Evolutionary conservation across 2,113 vertebrate species (phyloP).

Genomic region (Cochlearius cochlearius): DNA sequence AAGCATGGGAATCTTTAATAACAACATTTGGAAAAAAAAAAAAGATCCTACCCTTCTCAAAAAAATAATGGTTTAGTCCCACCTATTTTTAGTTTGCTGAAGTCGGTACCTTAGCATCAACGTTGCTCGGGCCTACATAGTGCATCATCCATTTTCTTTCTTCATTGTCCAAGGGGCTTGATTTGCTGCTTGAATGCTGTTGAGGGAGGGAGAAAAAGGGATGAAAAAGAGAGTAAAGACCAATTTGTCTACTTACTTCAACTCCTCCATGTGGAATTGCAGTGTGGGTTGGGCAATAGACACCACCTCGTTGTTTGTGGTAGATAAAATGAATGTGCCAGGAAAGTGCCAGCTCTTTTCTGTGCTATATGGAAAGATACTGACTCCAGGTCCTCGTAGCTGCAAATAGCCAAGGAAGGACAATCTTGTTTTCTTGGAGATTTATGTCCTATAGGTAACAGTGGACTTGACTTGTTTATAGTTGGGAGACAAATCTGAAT

Average conservation of each 20-base stretch:
- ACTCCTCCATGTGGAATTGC: background rate
- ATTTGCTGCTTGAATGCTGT: background rate
- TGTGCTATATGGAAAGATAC: background rate
- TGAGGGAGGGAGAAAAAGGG: background rate
- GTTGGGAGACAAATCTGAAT: background rate
- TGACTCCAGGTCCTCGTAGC: background rate
- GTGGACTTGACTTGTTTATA: background rate
- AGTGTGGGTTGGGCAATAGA: rapidly evolving
- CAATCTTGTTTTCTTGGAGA: background rate
- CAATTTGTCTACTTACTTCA: background rate
- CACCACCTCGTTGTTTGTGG: background rate
- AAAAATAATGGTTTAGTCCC: background rate
- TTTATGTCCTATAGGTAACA: background rate
- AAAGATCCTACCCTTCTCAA: background rate
- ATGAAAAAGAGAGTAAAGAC: background rate
- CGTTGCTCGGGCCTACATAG: rapidly evolving
- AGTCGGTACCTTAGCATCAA: constrained; percentile 30
- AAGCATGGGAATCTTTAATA: background rate
- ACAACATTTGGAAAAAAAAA: background rate
- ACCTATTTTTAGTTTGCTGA: background rate
- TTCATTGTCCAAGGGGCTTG: background rate
- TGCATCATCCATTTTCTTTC: background rate
- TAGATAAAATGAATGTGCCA: background rate
- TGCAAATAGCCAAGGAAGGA: background rate
- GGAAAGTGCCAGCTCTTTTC: background rate